Evolutionary conservation across 2,888 invertebrate species (phyloP).

Genomic region (Kryphioiulus occultus): DNA sequence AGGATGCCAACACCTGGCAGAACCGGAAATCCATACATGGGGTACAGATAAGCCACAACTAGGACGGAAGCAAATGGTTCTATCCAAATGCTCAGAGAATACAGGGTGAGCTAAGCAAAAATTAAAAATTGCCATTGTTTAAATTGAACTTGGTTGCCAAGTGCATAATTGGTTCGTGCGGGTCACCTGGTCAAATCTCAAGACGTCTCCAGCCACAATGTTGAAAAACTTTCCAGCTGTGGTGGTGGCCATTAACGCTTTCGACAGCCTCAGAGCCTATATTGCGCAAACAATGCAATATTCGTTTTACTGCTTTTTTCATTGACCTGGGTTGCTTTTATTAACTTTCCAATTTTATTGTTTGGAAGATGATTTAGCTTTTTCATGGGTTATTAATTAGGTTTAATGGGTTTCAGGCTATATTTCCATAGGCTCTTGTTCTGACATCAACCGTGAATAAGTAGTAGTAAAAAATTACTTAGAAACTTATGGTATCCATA

Average conservation of each 20-base stretch:
- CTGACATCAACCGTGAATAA: too few species aligned
- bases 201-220: slow-evolving; percentile 46
- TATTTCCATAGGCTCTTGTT: too few species aligned
- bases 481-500: too few species aligned
- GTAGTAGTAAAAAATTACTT: too few species aligned
- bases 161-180: background rate
- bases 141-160: background rate
- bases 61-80: slow-evolving; percentile 20
- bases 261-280: slow-evolving; percentile 30
- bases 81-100: slow-evolving; percentile 37
- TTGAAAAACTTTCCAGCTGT: slow-evolving; percentile 48
- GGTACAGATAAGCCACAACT: slow-evolving; percentile 18
- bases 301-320: background rate
- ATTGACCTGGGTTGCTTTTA: background rate
- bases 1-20: slow-evolving; percentile 37
- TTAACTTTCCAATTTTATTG: background rate
- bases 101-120: slow-evolving; percentile 28
- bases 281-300: background rate
- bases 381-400: background rate
- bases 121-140: background rate
- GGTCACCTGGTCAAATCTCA: slow-evolving; percentile 39
- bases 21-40: slow-evolving; percentile 33
- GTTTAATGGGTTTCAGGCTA: background rate
- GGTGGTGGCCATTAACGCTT: slow-evolving; percentile 33
- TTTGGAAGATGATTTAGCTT: background rate